Conservation (phyloP, 2,888 invertebrate species). For the Flexamia atlantica region DNA sequence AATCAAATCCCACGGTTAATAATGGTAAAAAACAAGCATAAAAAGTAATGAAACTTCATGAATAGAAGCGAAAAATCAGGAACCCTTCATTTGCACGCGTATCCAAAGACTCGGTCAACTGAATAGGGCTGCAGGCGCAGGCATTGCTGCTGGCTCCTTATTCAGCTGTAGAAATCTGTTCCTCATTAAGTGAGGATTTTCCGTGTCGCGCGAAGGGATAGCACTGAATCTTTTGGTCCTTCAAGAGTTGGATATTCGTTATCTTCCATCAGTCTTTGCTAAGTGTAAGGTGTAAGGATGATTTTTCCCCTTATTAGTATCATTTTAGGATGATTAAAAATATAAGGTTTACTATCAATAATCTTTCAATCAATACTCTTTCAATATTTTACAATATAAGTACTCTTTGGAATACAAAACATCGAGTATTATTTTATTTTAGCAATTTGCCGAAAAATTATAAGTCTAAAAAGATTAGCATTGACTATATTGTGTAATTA, state of each 20-base stretch:
- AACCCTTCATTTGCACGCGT: slow-evolving; percentile 12
- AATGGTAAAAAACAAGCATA: neutral
- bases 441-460: no score
- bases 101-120: slow-evolving; percentile 1
- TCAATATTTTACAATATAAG: no score
- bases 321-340: no score
- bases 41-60: neutral
- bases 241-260: neutral
- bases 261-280: neutral
- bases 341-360: no score
- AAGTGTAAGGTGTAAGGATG: no score
- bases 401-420: no score
- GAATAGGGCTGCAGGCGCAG: neutral
- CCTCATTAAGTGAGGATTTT: slow-evolving; percentile 20
- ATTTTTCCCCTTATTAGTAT: no score
- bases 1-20: no score
- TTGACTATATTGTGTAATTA: no score
- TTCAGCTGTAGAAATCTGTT: neutral
- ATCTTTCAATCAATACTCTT: no score
- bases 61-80: neutral
- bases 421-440: no score
- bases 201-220: neutral
- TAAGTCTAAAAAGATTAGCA: no score
- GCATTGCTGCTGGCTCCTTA: neutral
- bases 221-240: neutral